Evolutionary conservation across 2,797 vertebrate genomes (phyloP).

Genomic region (Manis crassicaudata): DNA sequence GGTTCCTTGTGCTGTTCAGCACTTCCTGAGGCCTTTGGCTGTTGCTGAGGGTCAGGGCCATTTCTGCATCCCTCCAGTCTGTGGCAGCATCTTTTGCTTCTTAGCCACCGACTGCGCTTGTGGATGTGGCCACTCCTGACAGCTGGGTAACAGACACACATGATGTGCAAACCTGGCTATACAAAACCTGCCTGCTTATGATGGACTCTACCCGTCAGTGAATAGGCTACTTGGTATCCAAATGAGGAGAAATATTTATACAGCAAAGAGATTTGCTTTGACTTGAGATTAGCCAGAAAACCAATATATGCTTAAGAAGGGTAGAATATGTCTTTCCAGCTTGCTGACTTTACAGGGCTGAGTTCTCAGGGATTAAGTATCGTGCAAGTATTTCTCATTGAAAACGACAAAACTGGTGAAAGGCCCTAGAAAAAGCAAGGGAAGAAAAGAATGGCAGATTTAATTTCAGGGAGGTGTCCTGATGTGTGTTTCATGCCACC

Average conservation of each 20-base stretch:
- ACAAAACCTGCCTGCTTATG: background rate
- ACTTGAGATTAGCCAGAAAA: background rate
- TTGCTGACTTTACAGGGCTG: background rate
- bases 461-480: conserved; percentile 14
- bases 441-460: background rate
- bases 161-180: background rate
- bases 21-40: background rate
- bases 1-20: background rate
- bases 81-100: background rate
- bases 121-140: background rate
- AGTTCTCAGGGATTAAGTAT: conserved; percentile 10
- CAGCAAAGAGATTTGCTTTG: background rate
- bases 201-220: background rate
- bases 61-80: background rate
- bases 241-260: conserved; percentile 8
- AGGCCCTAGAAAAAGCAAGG: conserved; percentile 27
- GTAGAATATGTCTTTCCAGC: background rate
- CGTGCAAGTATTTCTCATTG: background rate
- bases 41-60: background rate
- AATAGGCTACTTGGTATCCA: background rate
- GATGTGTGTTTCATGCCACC: background rate
- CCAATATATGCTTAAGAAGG: background rate
- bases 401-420: background rate
- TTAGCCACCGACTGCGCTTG: background rate
- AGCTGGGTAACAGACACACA: background rate